Base-by-base conservation (phyloP, 2,888 invertebrate genomes). In the Synanthedon myopaeformis region DNA sequence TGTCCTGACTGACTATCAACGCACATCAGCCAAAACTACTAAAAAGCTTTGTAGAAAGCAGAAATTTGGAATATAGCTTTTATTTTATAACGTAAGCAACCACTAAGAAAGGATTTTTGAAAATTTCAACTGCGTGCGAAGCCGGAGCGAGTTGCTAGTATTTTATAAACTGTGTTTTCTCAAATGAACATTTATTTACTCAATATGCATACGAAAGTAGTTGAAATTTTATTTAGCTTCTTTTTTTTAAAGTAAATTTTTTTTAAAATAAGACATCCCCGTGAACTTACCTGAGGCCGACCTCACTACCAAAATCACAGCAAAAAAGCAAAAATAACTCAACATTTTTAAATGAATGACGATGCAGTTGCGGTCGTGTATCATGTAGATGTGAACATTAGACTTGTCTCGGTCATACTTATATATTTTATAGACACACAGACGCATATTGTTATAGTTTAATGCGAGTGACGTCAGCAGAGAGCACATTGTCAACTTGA, bases 251-350 rank as follows among this genome's bases (percentile, higher is more conserved):
- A 4, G 6, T 42, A 13, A 28, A 5, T 35, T 10, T 3, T 10
- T 10, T 3, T 17, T 10, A 3, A 35, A 35, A 35, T 35, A 35
- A 35, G 10, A 35, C 35, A 35, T 35, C 35, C 35, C 35, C 10
- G 6, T 35, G 35, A 51, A 67, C 79, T 70, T 55, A 82, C 81
- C 79, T 4, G 63, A 65, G 56, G 68, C 72, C 1, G 70, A 71
- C 41, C 57, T 64, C 8, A 59, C 76, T 52, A 69, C 69, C 13
- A 76, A 61, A 54, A 76, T 58, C 52, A 72, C 66, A 52, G 73
- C 70, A n/a, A 79, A 53, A 52, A 81, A 70, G 58, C 69, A 76
- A 42, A 79, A 56, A 56, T 62, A 65, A 17, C 66, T 59, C 56
- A 79, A 62, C 70, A 76, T 73, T 23, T 23, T 23, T 4, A 23